Evolutionary conservation across 2,888 invertebrate species (phyloP), one percentile per base, ranked within the genome.

Genomic region (Siphlonurus alternatus): DNA sequence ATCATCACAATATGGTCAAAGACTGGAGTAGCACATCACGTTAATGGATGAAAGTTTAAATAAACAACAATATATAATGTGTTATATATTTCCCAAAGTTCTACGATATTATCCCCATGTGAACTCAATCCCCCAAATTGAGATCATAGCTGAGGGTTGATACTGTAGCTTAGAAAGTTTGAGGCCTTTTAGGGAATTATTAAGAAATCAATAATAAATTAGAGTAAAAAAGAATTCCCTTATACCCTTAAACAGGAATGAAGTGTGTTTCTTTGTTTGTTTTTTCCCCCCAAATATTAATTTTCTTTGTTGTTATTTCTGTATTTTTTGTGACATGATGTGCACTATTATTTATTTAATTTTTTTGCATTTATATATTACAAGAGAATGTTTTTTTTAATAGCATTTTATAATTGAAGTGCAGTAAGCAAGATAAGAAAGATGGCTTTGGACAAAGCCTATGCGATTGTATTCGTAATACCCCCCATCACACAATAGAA

Each of bases 331-430:
- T 10, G 15, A 38, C 15, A 38, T 38, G 15, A 10, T 10, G 38
- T 38, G 38, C 38, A 38, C 38, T 38, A 38, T 38, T 38, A 38
- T 38, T 38, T 38, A 38, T 38, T 38, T n/a, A 18, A 5, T 60
- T 23, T 60, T 23, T 60, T 23, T 60, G 24, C 24, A 60, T 60
- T 15, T 25, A 61, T 24, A 61, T 7, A 61, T 24, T 20, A 22
- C 24, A 25, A 61, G 24, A 2, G 19, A 25, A 23, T 5, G 20
- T 25, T 61, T 15, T 18, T 38, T 38, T 61, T n/a, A 7, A 18
- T 61, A 38, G 25, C 19, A 38, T n/a, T 61, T 61, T 25, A 61
- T 25, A 38, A 25, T 22, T 61, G 24, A 23, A 61, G 20, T 61
- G 18, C 24, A 61, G 38, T 25, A 20, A 61, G 25, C 25, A 61